Evolutionary conservation across 2,113 vertebrate species (phyloP).

Genomic region (Motacilla alba): DNA sequence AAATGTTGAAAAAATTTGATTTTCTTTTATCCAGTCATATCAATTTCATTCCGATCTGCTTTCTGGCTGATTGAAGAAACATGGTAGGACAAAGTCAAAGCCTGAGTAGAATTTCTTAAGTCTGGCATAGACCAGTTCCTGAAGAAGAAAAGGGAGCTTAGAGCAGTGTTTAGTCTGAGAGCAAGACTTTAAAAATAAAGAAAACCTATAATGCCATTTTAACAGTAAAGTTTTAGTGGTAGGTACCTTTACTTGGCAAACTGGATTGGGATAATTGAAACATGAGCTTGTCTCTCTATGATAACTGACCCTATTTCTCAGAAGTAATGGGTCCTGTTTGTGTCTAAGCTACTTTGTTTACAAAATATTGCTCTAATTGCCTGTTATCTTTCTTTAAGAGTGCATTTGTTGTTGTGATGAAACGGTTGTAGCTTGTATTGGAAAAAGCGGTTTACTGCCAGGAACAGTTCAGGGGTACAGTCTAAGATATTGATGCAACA

Average conservation of each 20-base stretch:
- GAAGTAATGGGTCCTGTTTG: background rate
- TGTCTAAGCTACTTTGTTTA: background rate
- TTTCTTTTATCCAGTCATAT: constrained; percentile 74
- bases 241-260: background rate
- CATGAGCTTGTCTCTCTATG: background rate
- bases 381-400: background rate
- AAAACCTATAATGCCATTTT: background rate
- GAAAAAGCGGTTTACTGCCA: background rate
- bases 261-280: background rate
- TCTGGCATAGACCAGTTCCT: background rate
- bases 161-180: background rate
- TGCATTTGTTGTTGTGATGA: background rate
- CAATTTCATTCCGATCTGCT: constrained; percentile 58
- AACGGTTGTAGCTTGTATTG: background rate
- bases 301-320: background rate
- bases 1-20: constrained; percentile 73
- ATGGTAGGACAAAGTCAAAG: constrained; percentile 56
- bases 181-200: background rate
- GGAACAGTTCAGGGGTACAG: background rate
- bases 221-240: background rate
- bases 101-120: background rate
- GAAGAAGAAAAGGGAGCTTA: background rate
- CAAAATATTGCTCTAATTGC: background rate
- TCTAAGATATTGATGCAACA: background rate
- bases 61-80: constrained; percentile 62